These are phyloP conservation scores for Hemicordylus capensis DNA, from an alignment of 2,113 vertebrate genomes.

Conservation along the genomic window DNA sequence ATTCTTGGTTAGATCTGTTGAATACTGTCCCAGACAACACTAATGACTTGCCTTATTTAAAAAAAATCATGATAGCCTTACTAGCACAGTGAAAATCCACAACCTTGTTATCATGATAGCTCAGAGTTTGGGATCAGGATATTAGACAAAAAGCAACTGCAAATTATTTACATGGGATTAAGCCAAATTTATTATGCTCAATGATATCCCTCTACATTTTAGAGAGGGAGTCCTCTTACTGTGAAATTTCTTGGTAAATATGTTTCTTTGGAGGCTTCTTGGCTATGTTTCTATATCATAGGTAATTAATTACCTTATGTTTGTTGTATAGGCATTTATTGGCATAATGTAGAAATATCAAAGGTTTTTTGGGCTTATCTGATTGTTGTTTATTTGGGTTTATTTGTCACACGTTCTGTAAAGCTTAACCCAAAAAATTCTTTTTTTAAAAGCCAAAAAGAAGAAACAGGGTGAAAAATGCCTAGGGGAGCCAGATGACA, in stretches of 20 bases:
- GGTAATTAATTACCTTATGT: not conserved
- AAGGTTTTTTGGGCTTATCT: not conserved
- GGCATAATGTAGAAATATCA: not conserved
- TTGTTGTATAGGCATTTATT: not conserved
- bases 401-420: not conserved
- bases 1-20: not conserved
- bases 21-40: not conserved
- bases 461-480: not conserved
- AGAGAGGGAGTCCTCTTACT: not conserved
- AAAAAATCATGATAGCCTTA: not conserved
- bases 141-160: not conserved
- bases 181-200: not conserved
- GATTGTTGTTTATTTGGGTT: not conserved
- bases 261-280: not conserved
- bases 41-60: not conserved
- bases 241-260: not conserved
- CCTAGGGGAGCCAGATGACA: not conserved
- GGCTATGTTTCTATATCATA: not conserved
- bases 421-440: not conserved
- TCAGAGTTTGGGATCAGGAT: not conserved
- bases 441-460: too few species aligned
- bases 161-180: not conserved
- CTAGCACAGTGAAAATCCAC: not conserved
- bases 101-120: not conserved
- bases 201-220: not conserved